phyloP scores from a whole-genome alignment of 2,113 vertebrate genomes.

The Macroglossus sobrinus region DNA sequence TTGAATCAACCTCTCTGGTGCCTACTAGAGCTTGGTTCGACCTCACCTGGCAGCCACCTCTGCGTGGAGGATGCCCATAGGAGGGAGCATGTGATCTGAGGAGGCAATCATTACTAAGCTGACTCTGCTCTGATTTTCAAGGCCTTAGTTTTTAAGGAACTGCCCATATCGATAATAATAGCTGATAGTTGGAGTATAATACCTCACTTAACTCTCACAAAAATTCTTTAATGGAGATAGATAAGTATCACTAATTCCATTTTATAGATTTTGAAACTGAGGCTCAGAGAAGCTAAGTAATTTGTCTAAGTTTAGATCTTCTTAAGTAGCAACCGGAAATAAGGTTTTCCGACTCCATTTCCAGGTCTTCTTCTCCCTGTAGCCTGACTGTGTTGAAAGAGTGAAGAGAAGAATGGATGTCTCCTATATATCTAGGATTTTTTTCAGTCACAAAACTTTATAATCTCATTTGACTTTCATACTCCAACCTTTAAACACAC shows the following conservation, averaged over 20 bases:
- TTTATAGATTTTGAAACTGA: neutral
- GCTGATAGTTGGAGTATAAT: neutral
- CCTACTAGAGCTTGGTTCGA: neutral
- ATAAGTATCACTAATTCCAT: neutral
- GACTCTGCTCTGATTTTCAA: neutral
- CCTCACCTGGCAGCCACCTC: neutral
- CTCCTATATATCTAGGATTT: neutral
- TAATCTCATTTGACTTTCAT: conserved; percentile 15
- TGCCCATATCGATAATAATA: neutral
- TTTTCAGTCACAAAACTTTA: neutral
- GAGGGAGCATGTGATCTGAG: neutral
- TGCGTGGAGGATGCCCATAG: neutral
- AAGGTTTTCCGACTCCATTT: neutral
- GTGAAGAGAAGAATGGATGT: neutral
- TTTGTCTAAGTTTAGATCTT: neutral
- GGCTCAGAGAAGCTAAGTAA: neutral
- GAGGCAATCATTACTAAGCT: neutral
- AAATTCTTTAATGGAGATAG: neutral
- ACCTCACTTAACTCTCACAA: neutral
- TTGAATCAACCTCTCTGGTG: neutral
- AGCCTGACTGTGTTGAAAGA: neutral
- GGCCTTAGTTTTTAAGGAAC: neutral
- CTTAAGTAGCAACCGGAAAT: neutral
- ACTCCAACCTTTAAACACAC: neutral
- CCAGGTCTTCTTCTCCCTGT: neutral